Percentiles rank a stretch among this genome's conserved stretches.
phyloP scores from a whole-genome alignment of 1,140 invertebrate genomes.

The Rhopalosiphum padi region DNA sequence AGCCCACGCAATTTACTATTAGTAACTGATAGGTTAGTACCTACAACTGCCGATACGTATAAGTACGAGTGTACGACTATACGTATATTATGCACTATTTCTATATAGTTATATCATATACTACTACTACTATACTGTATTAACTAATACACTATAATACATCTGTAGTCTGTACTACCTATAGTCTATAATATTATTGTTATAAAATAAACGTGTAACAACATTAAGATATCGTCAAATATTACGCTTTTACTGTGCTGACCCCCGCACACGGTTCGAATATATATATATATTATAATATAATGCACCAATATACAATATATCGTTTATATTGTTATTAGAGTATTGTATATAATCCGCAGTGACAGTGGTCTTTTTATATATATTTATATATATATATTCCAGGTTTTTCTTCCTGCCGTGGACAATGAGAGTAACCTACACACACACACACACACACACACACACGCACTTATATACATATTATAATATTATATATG shows the following conservation, averaged over 20 bases:
- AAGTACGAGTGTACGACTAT: neutral
- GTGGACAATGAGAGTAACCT: neutral
- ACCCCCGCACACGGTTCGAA: neutral
- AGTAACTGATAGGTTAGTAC: neutral
- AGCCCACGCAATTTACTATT: neutral
- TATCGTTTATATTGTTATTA: neutral
- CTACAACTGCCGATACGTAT: neutral
- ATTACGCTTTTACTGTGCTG: neutral
- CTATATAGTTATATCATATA: neutral
- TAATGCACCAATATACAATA: neutral
- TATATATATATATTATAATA: neutral
- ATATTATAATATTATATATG: neutral
- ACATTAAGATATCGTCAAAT: slow-evolving; percentile 41
- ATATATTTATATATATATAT: neutral
- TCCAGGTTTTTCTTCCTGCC: neutral
- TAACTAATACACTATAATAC: neutral
- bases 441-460: neutral
- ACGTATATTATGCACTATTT: neutral
- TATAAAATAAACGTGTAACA: neutral
- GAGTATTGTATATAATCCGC: slow-evolving; percentile 16
- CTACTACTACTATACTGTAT: neutral
- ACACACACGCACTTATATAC: neutral
- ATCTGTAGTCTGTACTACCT: neutral
- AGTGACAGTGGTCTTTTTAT: neutral
- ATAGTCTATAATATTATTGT: neutral